Conservation (phyloP, 2,797 vertebrate species). For the Chloroceryle amazona region DNA sequence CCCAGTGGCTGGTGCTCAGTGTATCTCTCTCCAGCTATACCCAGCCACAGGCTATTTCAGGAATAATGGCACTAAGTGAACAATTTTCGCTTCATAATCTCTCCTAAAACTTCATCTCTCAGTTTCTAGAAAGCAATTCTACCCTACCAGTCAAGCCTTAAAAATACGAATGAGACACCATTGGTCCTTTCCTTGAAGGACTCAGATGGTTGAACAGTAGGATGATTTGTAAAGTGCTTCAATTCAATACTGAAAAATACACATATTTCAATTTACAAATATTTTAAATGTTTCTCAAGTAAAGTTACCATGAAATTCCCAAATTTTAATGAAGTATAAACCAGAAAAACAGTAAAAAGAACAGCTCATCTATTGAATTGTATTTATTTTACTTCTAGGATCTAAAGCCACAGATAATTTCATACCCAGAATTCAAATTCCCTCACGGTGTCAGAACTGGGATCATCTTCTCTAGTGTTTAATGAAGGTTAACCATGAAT, state of each 20-base stretch:
- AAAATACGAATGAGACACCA: neutral
- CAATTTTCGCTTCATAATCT: neutral
- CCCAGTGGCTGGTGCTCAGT: neutral
- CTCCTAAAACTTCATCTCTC: neutral
- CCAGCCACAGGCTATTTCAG: neutral
- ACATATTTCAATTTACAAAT: neutral
- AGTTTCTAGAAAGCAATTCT: neutral
- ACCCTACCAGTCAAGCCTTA: neutral
- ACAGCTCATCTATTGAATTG: neutral
- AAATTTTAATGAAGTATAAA: neutral
- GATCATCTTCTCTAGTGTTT: neutral
- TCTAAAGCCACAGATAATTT: neutral
- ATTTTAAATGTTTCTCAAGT: neutral
- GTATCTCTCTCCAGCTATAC: neutral
- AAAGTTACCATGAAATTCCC: neutral
- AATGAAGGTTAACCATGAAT: neutral
- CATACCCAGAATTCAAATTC: neutral
- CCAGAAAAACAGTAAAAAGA: neutral
- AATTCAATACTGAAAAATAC: neutral
- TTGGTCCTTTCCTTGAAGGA: neutral
- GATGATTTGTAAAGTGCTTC: neutral
- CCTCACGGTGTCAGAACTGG: neutral
- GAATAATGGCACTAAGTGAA: accelerated
- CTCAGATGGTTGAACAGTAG: neutral
- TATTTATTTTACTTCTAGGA: neutral